phyloP scores from a whole-genome alignment of 92 coral and sea anemone genomes.

The Bergia puertoricense region DNA sequence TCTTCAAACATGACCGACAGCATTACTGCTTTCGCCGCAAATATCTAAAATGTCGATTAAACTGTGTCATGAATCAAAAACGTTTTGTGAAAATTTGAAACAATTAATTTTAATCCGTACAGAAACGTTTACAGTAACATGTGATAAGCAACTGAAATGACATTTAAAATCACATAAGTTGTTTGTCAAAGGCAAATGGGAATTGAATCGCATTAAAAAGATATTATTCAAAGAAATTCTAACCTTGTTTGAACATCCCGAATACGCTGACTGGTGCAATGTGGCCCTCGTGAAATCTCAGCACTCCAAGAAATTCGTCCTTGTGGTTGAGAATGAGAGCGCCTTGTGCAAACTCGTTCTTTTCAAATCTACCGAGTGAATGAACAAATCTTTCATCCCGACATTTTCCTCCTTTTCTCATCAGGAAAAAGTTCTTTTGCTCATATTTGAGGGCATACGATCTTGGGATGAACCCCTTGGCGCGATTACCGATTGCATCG shows the following conservation, averaged over 20 bases:
- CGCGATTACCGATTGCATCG: slow-evolving; percentile 37
- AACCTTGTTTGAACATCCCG: slow-evolving; percentile 3
- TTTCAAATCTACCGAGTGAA: neutral
- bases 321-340: slow-evolving; percentile 1
- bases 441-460: slow-evolving; percentile 13
- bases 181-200: neutral
- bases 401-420: neutral
- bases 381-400: neutral
- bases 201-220: neutral
- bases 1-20: neutral
- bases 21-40: neutral
- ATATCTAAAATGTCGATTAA: neutral
- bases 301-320: slow-evolving; percentile 11
- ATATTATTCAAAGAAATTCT: neutral
- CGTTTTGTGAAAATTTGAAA: neutral
- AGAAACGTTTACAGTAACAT: neutral
- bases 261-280: neutral
- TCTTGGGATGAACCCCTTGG: slow-evolving; percentile 26
- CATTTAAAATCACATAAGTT: too few species aligned
- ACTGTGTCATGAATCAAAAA: too few species aligned
- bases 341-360: slow-evolving; percentile 7
- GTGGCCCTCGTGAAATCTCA: neutral
- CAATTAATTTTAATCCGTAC: too few species aligned
- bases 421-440: neutral
- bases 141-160: neutral